Conservation (phyloP, 1,140 invertebrate genomes). For the Drosophila kepulauana region DNA sequence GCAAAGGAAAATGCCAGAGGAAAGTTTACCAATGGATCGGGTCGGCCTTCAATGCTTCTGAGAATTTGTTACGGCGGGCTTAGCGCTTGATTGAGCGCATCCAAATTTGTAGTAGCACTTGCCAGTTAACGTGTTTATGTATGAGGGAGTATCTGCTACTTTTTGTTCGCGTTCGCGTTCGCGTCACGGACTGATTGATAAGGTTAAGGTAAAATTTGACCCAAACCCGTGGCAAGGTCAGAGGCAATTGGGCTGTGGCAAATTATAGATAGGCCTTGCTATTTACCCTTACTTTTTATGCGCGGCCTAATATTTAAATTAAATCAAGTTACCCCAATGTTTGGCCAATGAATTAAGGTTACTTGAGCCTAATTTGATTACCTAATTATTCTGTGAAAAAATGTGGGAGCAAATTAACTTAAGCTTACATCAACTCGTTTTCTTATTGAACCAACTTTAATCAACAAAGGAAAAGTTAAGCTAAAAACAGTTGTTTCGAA, state of each 20-base stretch:
- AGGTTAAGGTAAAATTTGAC: conserved; percentile 52
- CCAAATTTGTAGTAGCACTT: conserved; percentile 29
- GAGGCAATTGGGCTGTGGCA: conserved; percentile 25
- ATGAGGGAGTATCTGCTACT: background rate
- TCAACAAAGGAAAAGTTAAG: background rate
- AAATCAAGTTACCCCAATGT: conserved; percentile 46
- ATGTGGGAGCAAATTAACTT: conserved; percentile 11
- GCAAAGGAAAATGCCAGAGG: conserved; percentile 33
- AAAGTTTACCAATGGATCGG: conserved; percentile 54
- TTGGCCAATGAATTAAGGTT: conserved; percentile 29
- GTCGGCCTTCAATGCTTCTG: conserved; percentile 22
- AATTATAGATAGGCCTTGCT: conserved; percentile 50
- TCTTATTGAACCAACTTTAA: conserved; percentile 21
- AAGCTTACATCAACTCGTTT: conserved; percentile 25
- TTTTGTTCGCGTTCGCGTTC: background rate
- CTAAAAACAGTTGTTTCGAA: background rate
- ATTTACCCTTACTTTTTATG: conserved; percentile 21
- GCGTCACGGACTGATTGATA: conserved; percentile 65
- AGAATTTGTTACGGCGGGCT: conserved; percentile 41
- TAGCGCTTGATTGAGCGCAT: conserved; percentile 73
- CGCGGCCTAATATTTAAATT: conserved; percentile 38
- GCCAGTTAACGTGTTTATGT: conserved; percentile 2
- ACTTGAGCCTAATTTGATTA: conserved; percentile 46
- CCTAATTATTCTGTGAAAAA: conserved; percentile 39
- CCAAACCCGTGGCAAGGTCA: conserved; percentile 21